A percentile compares a stretch with the other conserved stretches of the same genome.
Evolutionary conservation across 2,113 vertebrate species (phyloP).

Genomic region (Myrmophylax atrothorax): DNA sequence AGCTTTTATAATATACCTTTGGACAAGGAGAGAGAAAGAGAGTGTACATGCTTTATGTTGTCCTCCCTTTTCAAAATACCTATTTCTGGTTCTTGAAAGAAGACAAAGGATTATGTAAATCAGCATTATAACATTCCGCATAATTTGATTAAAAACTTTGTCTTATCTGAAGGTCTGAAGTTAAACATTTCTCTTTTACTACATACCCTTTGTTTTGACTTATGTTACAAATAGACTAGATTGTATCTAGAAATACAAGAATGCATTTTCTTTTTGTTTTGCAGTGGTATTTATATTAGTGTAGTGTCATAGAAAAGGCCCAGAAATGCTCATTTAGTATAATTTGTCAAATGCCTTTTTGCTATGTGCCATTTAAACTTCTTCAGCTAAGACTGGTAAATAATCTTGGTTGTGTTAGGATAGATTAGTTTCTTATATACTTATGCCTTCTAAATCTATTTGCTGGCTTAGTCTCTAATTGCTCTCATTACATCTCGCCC

Average conservation of each 20-base stretch:
- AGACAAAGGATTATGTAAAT: neutral
- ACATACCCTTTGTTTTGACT: neutral
- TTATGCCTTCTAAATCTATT: neutral
- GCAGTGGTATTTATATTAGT: neutral
- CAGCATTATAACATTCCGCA: neutral
- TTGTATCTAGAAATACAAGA: neutral
- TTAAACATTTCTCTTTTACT: neutral
- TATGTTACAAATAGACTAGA: neutral
- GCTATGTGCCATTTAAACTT: neutral
- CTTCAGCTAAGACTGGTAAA: neutral
- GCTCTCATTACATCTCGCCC: neutral
- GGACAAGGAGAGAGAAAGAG: neutral
- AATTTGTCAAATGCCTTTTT: neutral
- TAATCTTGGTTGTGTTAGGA: neutral
- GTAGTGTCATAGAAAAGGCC: neutral
- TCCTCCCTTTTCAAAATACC: neutral
- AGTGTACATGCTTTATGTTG: fast-evolving
- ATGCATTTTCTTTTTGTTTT: neutral
- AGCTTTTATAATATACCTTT: neutral
- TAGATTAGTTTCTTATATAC: neutral
- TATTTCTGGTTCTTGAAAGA: neutral
- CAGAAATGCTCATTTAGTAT: neutral
- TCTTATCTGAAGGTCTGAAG: neutral
- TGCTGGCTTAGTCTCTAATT: neutral
- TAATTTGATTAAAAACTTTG: neutral